A percentile compares a stretch with the other conserved stretches of the same genome.
phyloP scores from a whole-genome alignment of 2,113 vertebrate species.

The Struthio camelus region DNA sequence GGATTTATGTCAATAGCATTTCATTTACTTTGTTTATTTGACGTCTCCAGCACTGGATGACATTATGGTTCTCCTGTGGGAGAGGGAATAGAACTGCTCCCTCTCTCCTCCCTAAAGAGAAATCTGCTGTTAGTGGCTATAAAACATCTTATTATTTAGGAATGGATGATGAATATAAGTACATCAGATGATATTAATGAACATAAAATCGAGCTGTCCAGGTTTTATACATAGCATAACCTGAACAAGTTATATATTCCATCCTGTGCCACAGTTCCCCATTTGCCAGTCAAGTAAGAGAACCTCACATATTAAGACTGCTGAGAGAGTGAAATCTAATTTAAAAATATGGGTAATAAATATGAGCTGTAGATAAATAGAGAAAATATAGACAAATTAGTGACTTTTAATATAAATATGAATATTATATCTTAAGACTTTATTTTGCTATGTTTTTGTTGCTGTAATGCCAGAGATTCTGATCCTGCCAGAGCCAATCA shows the following conservation, averaged over 20 bases:
- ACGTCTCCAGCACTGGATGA: background rate
- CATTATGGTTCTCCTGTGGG: background rate
- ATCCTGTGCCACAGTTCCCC: background rate
- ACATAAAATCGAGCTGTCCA: background rate
- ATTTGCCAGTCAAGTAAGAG: background rate
- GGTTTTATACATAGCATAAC: background rate
- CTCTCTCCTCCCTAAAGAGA: background rate
- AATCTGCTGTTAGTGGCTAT: background rate
- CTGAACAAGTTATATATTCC: background rate
- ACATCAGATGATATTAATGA: background rate
- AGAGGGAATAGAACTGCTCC: background rate
- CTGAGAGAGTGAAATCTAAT: accelerated
- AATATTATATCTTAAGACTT: background rate
- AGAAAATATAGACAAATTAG: background rate
- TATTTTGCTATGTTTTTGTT: background rate
- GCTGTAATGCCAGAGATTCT: background rate
- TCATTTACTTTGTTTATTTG: background rate
- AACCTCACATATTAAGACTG: background rate
- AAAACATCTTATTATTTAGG: background rate
- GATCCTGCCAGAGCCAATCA: slow-evolving; percentile 9
- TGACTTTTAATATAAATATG: background rate
- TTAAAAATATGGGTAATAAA: background rate
- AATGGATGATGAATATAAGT: background rate
- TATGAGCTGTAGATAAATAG: background rate
- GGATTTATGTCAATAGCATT: background rate